Evolutionary conservation across 2,888 invertebrate species (phyloP).

Genomic region (Andrena haemorrhoa): DNA sequence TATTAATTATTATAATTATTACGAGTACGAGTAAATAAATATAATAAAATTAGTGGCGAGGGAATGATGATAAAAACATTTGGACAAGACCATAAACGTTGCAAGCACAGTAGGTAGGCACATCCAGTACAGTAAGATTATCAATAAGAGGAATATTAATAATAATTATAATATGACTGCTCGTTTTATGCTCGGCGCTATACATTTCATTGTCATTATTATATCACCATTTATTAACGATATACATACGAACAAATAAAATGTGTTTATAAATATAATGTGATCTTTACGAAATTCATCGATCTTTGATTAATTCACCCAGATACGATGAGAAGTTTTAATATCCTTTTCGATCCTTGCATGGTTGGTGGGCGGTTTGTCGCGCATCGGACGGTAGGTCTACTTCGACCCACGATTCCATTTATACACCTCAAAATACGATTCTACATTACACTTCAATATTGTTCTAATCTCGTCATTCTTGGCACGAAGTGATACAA

Average conservation of each 20-base stretch:
- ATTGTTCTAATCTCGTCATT: too few species aligned
- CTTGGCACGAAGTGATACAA: too few species aligned
- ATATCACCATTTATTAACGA: constrained; percentile 83
- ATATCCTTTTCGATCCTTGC: neutral
- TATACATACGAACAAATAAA: constrained; percentile 83
- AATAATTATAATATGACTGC: constrained; percentile 82
- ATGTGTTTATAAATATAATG: constrained; percentile 83
- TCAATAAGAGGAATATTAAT: constrained; percentile 77
- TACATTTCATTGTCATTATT: constrained; percentile 84
- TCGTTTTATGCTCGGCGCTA: constrained; percentile 84
- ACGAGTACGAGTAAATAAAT: constrained; percentile 71
- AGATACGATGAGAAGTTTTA: neutral
- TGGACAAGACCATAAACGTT: constrained; percentile 77
- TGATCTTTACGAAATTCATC: constrained; percentile 66
- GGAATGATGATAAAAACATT: constrained; percentile 45
- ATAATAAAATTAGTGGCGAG: constrained; percentile 67
- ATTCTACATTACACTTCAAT: too few species aligned
- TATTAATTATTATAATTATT: constrained; percentile 75
- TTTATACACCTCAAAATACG: too few species aligned
- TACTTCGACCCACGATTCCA: too few species aligned
- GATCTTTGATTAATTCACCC: constrained; percentile 46
- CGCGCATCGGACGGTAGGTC: too few species aligned
- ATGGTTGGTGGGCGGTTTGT: neutral
- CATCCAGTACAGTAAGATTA: constrained; percentile 78
- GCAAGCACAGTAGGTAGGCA: constrained; percentile 81